These are phyloP conservation scores for Bufo gargarizans DNA, from an alignment of 2,113 vertebrate species.

Conservation along the genomic window DNA sequence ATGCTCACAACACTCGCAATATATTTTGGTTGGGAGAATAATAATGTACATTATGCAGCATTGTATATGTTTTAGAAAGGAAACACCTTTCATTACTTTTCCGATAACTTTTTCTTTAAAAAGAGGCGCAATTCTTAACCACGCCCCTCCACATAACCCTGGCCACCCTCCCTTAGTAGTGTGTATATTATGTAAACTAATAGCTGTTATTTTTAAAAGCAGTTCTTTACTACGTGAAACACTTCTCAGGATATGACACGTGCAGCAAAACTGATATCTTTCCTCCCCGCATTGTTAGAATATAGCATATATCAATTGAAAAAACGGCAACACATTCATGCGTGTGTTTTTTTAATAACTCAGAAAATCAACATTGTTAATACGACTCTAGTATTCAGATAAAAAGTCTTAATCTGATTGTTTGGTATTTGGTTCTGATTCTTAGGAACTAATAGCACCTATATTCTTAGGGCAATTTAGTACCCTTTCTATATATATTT, in stretches of 20 bases:
- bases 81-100: too few species aligned
- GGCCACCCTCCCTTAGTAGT: not conserved
- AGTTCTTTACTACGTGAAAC: not conserved
- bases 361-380: not conserved
- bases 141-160: not conserved
- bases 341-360: not conserved
- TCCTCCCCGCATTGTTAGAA: not conserved
- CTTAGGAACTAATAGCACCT: not conserved
- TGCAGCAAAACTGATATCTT: not conserved
- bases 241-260: not conserved
- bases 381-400: not conserved
- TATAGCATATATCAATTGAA: not conserved
- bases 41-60: too few species aligned
- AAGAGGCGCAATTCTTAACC: not conserved
- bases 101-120: not conserved
- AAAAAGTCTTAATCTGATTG: not conserved
- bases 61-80: too few species aligned
- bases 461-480: not conserved
- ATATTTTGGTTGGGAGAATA: too few species aligned
- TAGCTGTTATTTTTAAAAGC: not conserved
- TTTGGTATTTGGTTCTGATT: not conserved
- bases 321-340: too few species aligned
- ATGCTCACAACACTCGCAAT: too few species aligned
- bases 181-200: not conserved
- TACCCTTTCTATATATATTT: not conserved